phyloP scores from a whole-genome alignment of 2,888 invertebrate genomes.

The Xestia xanthographa region DNA sequence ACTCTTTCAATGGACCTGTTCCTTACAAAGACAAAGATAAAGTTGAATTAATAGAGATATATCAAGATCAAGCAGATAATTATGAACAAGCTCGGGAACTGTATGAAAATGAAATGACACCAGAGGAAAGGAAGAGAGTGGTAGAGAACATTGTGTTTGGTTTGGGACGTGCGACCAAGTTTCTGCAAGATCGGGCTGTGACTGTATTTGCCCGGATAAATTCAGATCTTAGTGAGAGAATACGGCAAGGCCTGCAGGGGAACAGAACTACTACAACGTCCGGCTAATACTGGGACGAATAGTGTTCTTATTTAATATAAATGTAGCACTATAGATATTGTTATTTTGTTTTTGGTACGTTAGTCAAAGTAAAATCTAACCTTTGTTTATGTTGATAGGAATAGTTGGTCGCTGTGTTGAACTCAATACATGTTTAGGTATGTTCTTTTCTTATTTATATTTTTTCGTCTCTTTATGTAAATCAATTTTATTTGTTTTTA shows the following conservation, averaged over 20 bases:
- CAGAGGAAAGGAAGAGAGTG: slow-evolving; percentile 93
- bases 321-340: neutral
- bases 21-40: slow-evolving; percentile 91
- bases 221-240: slow-evolving; percentile 92
- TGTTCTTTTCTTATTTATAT: too few relatives aligned
- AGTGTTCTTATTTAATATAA: too few relatives aligned
- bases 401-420: too few relatives aligned
- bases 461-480: too few relatives aligned
- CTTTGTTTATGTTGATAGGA: too few relatives aligned
- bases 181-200: slow-evolving; percentile 90
- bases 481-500: too few relatives aligned
- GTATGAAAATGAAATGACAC: slow-evolving; percentile 94
- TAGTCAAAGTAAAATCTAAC: too few relatives aligned
- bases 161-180: slow-evolving; percentile 93
- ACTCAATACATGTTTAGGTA: too few relatives aligned
- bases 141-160: slow-evolving; percentile 95
- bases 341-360: slow-evolving; percentile 10
- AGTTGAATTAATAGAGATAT: slow-evolving; percentile 87
- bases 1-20: slow-evolving; percentile 96
- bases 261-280: too few relatives aligned
- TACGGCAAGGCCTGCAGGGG: slow-evolving; percentile 71
- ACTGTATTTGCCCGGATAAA: slow-evolving; percentile 95
- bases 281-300: too few relatives aligned
- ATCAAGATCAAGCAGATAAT: slow-evolving; percentile 95
- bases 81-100: slow-evolving; percentile 95